Evolutionary conservation across 2,888 invertebrate species (phyloP), one percentile per base, ranked within the genome.

Genomic region (Andrena bicolor): DNA sequence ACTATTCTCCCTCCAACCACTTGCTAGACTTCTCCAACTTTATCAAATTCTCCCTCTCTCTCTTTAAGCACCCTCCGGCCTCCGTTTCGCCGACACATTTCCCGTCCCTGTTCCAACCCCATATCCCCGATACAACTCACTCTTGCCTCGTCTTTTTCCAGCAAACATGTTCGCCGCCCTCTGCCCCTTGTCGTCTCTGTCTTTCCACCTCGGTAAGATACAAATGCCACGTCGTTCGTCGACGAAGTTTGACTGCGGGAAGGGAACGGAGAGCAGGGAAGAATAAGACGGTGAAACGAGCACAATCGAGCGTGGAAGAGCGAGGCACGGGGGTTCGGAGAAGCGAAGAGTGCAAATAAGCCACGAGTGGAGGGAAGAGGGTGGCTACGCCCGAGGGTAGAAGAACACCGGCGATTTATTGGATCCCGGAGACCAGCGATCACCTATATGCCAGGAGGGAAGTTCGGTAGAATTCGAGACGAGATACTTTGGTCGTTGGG

Each of bases 321-420:
- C 41, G 13, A 13, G 41, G 41, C 13, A 26, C 20, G 61, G 20
- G 32, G 35, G 23, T 23, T 35, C n/a, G 49, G 16, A 49, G 60
- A 58, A 26, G 56, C 20, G 56, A 56, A 20, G 10, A 23, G 79
- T 61, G 64, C 58, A 69, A 77, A 73, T 73, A 74, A 77, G 71
- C 48, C 72, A 28, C 35, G 66, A 56, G 68, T 16, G 66, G 26
- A 64, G 82, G 30, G 64, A 66, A 68, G 83, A 76, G 26, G 7
- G 51, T 48, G 64, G 26, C 35, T 41, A 65, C 41, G 77, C 74
- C 72, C 75, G 53, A 77, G 72, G 64, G 76, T 80, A 71, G 49
- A 73, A 69, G 83, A 79, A 74, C 76, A 75, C 56, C 82, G 32
- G 73, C 76, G 82, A 87, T 83, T 88, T 86, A 83, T 87, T 88